A percentile compares a stretch with the other conserved stretches of the same genome.
These are phyloP conservation scores for Cheilosia impressa DNA, from an alignment of 2,888 invertebrate genomes.

Conservation along the genomic window DNA sequence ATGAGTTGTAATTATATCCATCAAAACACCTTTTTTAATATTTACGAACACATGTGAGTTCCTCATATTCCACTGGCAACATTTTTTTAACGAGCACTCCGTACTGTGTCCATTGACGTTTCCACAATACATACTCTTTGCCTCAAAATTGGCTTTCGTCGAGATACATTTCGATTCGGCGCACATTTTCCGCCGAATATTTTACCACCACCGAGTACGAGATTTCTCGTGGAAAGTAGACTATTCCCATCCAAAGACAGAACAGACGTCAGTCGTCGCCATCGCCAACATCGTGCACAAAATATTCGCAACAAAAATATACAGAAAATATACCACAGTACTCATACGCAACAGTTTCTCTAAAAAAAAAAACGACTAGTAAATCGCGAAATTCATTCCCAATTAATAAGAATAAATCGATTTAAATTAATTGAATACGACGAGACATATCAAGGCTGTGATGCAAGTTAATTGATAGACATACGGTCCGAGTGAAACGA, in stretches of 20 bases:
- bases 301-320: constrained; percentile 10
- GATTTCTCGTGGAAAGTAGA: constrained; percentile 8
- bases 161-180: constrained; percentile 42
- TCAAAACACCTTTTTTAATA: too few species aligned
- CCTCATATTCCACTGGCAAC: constrained; percentile 14
- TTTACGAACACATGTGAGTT: background rate
- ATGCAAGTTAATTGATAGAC: constrained; percentile 39
- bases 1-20: too few species aligned
- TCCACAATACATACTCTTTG: constrained; percentile 2
- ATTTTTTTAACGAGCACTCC: background rate
- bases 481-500: constrained; percentile 28
- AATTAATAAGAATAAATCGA: constrained; percentile 46
- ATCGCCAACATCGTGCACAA: constrained; percentile 15
- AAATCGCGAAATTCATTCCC: background rate
- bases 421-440: constrained; percentile 23
- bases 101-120: background rate
- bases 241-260: constrained; percentile 23
- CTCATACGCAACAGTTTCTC: constrained; percentile 52
- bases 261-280: constrained; percentile 19
- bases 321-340: background rate
- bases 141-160: constrained; percentile 6
- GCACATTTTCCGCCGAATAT: constrained; percentile 27
- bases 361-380: background rate
- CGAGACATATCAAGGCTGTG: constrained; percentile 40
- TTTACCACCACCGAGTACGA: constrained; percentile 1